These are phyloP conservation scores for Rhegmatorhina hoffmannsi DNA, from an alignment of 2,113 vertebrate genomes.

Conservation along the genomic window DNA sequence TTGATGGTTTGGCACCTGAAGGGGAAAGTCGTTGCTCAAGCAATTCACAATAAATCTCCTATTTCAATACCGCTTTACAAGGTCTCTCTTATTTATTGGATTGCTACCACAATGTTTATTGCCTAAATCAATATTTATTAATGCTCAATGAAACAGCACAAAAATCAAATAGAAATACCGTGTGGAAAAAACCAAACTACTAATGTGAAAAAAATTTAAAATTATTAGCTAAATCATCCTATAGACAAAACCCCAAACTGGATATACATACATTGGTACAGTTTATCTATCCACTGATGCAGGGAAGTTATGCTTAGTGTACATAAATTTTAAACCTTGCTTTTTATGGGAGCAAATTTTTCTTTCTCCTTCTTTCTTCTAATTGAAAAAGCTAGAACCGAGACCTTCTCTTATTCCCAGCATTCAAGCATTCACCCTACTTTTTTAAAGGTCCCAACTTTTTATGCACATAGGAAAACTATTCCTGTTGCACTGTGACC, in stretches of 20 bases:
- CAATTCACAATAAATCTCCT: not conserved
- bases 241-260: not conserved
- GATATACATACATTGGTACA: not conserved
- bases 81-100: not conserved
- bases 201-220: not conserved
- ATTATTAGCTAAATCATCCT: not conserved
- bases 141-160: conserved; percentile 1
- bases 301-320: not conserved
- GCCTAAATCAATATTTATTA: conserved; percentile 5
- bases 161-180: not conserved
- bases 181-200: not conserved
- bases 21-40: not conserved
- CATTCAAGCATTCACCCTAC: not conserved
- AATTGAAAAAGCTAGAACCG: not conserved
- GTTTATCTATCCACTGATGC: not conserved
- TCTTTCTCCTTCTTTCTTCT: not conserved
- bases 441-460: not conserved
- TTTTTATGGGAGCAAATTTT: not conserved
- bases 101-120: not conserved
- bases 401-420: not conserved
- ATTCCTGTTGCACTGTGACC: not conserved
- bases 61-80: not conserved
- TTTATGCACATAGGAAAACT: not conserved
- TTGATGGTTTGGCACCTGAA: not conserved
- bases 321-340: not conserved